Conservation (phyloP, 2,113 vertebrate species). For the Shinisaurus crocodilurus region DNA sequence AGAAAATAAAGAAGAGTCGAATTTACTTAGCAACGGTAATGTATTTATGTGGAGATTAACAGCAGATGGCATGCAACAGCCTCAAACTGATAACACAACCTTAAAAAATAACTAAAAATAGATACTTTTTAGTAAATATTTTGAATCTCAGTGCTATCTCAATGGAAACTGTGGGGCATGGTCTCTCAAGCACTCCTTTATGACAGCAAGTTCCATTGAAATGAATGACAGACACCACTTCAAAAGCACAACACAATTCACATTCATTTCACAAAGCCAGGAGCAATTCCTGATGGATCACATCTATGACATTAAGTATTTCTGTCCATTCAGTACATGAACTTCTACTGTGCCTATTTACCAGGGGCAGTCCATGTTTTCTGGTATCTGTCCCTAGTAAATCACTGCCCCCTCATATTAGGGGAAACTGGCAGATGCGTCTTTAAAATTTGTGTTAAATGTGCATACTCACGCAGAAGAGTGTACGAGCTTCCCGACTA, state of each 20-base stretch:
- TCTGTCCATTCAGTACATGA: background rate
- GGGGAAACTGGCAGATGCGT: background rate
- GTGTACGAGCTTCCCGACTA: background rate
- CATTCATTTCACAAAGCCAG: background rate
- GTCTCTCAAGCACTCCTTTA: background rate
- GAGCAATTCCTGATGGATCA: background rate
- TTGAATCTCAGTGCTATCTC: constrained; percentile 32
- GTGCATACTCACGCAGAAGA: background rate
- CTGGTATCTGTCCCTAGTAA: background rate
- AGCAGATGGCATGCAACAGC: constrained; percentile 28
- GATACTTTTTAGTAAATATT: background rate
- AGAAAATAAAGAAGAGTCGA: background rate
- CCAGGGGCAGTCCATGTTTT: background rate
- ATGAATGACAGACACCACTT: background rate
- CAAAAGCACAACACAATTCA: background rate
- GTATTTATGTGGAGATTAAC: constrained; percentile 32
- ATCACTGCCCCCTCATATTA: background rate
- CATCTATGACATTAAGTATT: constrained; percentile 26
- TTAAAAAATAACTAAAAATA: constrained; percentile 11
- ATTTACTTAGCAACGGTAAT: constrained; percentile 9
- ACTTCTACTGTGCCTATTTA: background rate
- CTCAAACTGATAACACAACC: background rate
- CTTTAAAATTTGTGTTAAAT: background rate
- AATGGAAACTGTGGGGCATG: background rate
- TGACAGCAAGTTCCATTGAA: background rate